Evolutionary conservation across 1,140 invertebrate species (phyloP), one percentile per base, ranked within the genome.

Genomic region (Brachionus calyciflorus): DNA sequence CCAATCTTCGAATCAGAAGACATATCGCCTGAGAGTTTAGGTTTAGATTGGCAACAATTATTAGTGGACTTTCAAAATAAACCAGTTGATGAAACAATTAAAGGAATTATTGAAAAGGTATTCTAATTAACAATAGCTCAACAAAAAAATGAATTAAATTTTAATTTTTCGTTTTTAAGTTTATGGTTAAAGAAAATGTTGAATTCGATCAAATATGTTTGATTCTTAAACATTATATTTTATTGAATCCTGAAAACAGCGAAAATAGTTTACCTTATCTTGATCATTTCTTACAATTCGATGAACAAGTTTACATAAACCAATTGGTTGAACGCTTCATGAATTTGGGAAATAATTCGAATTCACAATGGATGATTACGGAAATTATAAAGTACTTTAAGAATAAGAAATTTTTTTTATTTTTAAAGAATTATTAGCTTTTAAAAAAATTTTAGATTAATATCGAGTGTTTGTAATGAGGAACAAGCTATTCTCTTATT

Each of bases 151-250:
- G 0, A 21, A 4, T 40, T 40, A 21, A 21, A 40, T 17, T 70
- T 17, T 17, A 48, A 26, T 44, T 48, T 10, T 28, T n/a, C n/a
- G n/a, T n/a, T n/a, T n/a, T n/a, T n/a, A n/a, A n/a, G 46, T 37
- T 73, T 7, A 37, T 73, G 44, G 26, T 55, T 2, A 73, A 26
- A 19, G 28, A 49, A 55, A 55, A 55, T 55, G 46, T 73, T 30
- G 46, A 73, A 24, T 73, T 73, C 26, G 69, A 73, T 21, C 69
- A 73, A 21, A 51, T 55, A 37, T 73, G 69, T 49, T 41, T 73
- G 17, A 73, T 73, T 73, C 19, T 73, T 10, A 49, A 73, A 26
- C 69, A 73, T 51, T 73, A 51, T 73, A 10, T 73, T 14, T 33
- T 73, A 24, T 12, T 51, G 2, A 37, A 51, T 21, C 2, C n/a